Conservation (phyloP, 2,888 invertebrate species). For the Pseudolycoriella hygida region DNA sequence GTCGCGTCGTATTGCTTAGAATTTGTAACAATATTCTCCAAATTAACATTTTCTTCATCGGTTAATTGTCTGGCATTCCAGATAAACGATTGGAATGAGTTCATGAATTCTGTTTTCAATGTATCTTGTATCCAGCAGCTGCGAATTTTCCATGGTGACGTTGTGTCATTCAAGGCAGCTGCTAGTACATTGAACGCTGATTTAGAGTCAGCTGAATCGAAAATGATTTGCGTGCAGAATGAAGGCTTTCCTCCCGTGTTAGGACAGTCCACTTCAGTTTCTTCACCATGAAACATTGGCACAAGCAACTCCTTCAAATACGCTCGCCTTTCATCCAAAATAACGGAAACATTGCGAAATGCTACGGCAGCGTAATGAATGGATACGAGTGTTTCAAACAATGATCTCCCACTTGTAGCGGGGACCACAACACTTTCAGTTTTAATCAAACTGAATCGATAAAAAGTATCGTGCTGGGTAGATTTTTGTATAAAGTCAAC, state of each 20-base stretch:
- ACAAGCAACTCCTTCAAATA: background rate
- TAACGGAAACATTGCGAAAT: background rate
- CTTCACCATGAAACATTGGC: background rate
- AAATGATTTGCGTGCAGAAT: conserved; percentile 11
- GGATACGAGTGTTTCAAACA: background rate
- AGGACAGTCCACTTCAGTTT: background rate
- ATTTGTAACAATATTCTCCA: background rate
- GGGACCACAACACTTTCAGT: background rate
- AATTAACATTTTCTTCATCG: background rate
- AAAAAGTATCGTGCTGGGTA: too few relatives aligned
- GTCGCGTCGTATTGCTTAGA: background rate
- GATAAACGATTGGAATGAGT: background rate
- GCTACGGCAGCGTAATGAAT: background rate
- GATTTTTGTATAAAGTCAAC: too few relatives aligned
- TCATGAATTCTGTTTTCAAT: background rate
- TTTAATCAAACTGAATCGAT: too few relatives aligned
- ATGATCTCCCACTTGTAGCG: background rate
- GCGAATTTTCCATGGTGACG: conserved; percentile 14
- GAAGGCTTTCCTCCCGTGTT: background rate
- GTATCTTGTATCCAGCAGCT: conserved; percentile 22
- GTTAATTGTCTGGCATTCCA: background rate
- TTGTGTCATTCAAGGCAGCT: conserved; percentile 18
- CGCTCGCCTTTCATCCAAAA: background rate
- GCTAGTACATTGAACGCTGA: conserved; percentile 18
- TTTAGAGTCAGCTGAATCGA: conserved; percentile 20